phyloP scores from a whole-genome alignment of 2,113 vertebrate species.

The Petaurus breviceps region DNA sequence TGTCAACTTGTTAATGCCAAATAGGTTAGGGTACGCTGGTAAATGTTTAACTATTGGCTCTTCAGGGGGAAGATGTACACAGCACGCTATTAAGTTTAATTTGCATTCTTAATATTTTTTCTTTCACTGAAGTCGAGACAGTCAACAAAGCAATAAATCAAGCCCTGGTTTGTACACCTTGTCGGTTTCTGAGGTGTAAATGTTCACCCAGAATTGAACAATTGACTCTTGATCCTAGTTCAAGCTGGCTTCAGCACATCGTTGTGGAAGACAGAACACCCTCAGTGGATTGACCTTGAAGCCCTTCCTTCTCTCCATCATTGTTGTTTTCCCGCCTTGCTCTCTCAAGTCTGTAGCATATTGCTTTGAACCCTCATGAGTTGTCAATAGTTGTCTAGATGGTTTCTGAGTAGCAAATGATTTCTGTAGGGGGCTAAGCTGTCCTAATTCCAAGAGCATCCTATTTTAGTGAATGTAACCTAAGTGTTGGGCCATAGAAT shows the following conservation, averaged over 20 bases:
- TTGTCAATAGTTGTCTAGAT: background rate
- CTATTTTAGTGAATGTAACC: background rate
- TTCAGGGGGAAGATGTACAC: background rate
- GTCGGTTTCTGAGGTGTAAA: background rate
- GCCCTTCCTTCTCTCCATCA: background rate
- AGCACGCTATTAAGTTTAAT: background rate
- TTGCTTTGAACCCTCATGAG: constrained; percentile 2
- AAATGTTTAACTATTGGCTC: background rate
- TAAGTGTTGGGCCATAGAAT: background rate
- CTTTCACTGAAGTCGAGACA: background rate
- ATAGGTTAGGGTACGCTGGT: background rate
- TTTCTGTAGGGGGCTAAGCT: background rate
- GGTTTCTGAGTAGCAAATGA: background rate
- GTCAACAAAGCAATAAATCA: background rate
- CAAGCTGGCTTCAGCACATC: background rate
- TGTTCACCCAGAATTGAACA: background rate
- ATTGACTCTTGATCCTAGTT: background rate
- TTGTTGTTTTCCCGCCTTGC: background rate
- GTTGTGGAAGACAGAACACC: background rate
- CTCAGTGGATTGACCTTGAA: background rate
- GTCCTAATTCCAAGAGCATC: background rate
- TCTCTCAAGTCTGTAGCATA: background rate
- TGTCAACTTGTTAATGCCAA: background rate
- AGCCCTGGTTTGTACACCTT: background rate
- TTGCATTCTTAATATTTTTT: background rate